Conservation (phyloP, 2,888 invertebrate species). For the Lasioglossum malachurum region DNA sequence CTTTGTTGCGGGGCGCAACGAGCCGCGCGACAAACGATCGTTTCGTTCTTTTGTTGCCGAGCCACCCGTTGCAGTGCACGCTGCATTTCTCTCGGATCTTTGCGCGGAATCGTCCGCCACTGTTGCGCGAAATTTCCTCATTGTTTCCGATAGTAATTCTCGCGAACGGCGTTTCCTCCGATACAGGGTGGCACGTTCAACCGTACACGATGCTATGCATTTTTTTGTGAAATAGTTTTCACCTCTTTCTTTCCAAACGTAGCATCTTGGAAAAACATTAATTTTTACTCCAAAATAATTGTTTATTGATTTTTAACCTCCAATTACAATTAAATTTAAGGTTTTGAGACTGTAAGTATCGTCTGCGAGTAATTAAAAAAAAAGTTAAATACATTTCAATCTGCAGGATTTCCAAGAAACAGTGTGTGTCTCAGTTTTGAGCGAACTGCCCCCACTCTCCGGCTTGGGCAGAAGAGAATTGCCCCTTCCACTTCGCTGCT, state of each 20-base stretch:
- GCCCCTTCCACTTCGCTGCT: too few relatives aligned
- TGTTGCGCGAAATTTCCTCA: constrained; percentile 18
- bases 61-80: background rate
- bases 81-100: background rate
- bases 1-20: constrained; percentile 16
- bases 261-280: too few relatives aligned
- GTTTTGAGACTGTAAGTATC: too few relatives aligned
- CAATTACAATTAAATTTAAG: too few relatives aligned
- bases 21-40: constrained; percentile 29
- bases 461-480: too few relatives aligned
- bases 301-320: too few relatives aligned
- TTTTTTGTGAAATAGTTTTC: background rate
- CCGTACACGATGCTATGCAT: background rate
- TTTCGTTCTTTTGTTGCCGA: constrained; percentile 35
- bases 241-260: background rate
- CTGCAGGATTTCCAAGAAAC: too few relatives aligned
- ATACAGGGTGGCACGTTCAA: background rate
- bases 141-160: constrained; percentile 12
- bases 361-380: too few relatives aligned
- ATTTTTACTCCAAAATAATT: too few relatives aligned
- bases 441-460: too few relatives aligned
- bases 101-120: background rate
- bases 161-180: background rate
- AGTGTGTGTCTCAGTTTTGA: too few relatives aligned
- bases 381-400: too few relatives aligned